Evolutionary conservation across 1,140 invertebrate genomes (phyloP), one percentile per base, ranked within the genome.

Genomic region (Episyrphus balteatus): DNA sequence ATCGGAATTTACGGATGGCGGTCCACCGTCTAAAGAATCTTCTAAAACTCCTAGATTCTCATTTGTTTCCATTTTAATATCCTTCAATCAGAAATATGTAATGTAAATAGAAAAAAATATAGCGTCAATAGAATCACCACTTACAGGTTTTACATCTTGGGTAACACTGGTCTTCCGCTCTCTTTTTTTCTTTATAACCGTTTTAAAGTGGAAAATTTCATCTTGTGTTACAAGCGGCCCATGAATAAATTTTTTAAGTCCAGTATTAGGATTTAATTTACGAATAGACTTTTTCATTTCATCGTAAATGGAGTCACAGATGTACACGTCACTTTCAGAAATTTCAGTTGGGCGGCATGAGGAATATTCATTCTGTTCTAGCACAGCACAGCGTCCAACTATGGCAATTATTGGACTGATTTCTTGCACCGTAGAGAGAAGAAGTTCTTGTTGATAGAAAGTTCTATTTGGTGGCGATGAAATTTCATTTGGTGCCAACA

Each of bases 391-490:
- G 54, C 87, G 88, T 13, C 89, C 91, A 50, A 92, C 83, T 54
- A 98, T 88, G 51, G 85, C 88, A 45, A 90, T 80, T 11, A 97
- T 76, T 1, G 90, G 86, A 71, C 92, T 90, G 0, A 88, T 88
- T 55, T 93, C 91, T 65, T 95, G 91, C 47, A 92, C 82, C 2
- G 86, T 88, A 41, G 89, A 92, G 13, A 95, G 72, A 54, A 98
- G 85, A 17, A 98, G 77, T 75, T 99, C 96, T 70, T 95, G 89
- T 53, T 91, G 87, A 72, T 92, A 98, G 70, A 94, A 98, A n/a
- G 86, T 75, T 62, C 81, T 70, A 43, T 73, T 76, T 54, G 74
- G 80, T 46, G 78, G 77, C 70, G 82, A 85, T 66, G 75, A 81
- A 43, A 95, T 83, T 72, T 98, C 93, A 15, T 77, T 74, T 3